Conservation (phyloP, 2,888 invertebrate species). For the Diarsia brunnea region DNA sequence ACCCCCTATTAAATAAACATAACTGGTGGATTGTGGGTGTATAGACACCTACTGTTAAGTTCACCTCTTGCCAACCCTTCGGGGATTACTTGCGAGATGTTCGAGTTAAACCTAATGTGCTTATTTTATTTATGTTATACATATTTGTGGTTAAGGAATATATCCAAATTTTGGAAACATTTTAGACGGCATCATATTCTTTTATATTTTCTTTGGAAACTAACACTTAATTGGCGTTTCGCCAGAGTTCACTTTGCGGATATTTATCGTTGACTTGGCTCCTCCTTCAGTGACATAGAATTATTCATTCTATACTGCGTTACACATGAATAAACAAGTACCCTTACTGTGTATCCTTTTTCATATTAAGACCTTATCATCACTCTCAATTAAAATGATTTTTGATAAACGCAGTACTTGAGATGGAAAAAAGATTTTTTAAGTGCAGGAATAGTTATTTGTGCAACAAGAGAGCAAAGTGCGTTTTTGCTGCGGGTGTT, state of each 20-base stretch:
- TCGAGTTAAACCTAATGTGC: not conserved
- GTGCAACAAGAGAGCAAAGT: too few relatives aligned
- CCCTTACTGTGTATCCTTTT: not conserved
- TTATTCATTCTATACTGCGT: not conserved
- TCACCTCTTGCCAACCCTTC: too few relatives aligned
- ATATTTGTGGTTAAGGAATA: not conserved
- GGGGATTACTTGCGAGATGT: too few relatives aligned
- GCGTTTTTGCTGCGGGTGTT: too few relatives aligned
- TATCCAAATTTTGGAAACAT: not conserved
- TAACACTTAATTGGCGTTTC: slow-evolving; percentile 11
- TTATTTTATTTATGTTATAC: slow-evolving; percentile 1
- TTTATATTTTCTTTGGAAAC: slow-evolving; percentile 7
- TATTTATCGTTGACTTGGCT: slow-evolving; percentile 19
- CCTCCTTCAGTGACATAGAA: not conserved
- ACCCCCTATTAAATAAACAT: too few relatives aligned
- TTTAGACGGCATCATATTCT: not conserved
- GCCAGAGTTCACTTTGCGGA: slow-evolving; percentile 12
- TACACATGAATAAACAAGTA: not conserved
- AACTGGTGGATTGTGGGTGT: too few relatives aligned
- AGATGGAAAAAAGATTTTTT: not conserved
- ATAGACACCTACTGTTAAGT: too few relatives aligned
- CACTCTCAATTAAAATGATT: too few relatives aligned
- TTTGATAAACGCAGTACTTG: too few relatives aligned
- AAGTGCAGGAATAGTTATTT: not conserved
- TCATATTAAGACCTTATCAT: too few relatives aligned